phyloP scores from a whole-genome alignment of 1,140 invertebrate genomes.

The Argopecten irradians region DNA sequence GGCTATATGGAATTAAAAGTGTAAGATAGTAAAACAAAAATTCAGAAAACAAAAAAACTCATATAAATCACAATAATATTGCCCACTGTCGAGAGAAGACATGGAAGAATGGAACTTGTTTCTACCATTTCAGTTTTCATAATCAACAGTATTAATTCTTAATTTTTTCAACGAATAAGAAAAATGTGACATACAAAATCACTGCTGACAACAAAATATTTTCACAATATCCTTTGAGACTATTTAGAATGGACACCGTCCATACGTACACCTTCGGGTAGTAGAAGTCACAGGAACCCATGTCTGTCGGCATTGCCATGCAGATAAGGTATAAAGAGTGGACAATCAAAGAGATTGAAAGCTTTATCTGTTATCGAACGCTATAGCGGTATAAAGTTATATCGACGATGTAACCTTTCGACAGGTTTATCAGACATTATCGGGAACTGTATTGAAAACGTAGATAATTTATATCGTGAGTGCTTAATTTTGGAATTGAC shows the following conservation, averaged over 20 bases:
- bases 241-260: background rate
- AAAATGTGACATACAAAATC: too few species aligned
- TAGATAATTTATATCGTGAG: background rate
- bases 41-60: too few species aligned
- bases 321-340: background rate
- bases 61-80: too few species aligned
- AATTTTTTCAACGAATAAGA: too few species aligned
- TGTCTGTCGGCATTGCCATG: background rate
- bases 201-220: too few species aligned
- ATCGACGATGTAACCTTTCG: background rate
- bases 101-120: too few species aligned
- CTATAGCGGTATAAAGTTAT: background rate
- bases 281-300: background rate
- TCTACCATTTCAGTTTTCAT: too few species aligned
- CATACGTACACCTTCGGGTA: background rate
- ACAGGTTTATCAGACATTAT: too few species aligned
- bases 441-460: background rate
- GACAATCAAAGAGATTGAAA: background rate
- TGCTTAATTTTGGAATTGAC: background rate
- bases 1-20: conserved; percentile 20
- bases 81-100: too few species aligned
- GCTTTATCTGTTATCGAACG: background rate
- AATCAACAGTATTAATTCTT: too few species aligned
- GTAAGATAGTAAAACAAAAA: too few species aligned
- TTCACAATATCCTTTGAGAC: background rate